phyloP scores from a whole-genome alignment of 2,113 vertebrate genomes.

The Oreocharis arfaki region DNA sequence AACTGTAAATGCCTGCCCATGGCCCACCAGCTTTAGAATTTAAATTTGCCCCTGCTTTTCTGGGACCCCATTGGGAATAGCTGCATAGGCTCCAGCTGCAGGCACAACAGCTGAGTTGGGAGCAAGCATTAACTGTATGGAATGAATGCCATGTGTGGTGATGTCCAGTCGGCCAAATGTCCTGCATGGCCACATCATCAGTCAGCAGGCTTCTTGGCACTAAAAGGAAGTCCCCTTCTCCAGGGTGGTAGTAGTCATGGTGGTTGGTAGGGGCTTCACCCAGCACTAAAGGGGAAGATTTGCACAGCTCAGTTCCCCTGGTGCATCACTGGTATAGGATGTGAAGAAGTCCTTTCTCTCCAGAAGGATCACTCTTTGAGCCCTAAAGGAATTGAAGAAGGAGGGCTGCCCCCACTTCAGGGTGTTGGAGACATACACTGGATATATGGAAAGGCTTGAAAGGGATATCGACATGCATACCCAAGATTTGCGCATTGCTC shows the following conservation, averaged over 20 bases:
- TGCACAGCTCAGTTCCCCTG: not conserved
- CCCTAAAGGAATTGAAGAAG: not conserved
- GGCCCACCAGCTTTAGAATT: not conserved
- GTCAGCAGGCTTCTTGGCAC: fast-evolving
- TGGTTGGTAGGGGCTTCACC: not conserved
- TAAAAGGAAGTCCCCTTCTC: not conserved
- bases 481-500: not conserved
- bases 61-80: not conserved
- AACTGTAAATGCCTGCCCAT: not conserved
- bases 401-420: not conserved
- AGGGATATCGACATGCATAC: not conserved
- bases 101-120: not conserved
- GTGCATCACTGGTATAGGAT: not conserved
- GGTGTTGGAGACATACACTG: not conserved
- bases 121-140: not conserved
- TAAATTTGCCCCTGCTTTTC: not conserved
- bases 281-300: not conserved
- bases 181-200: not conserved
- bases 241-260: no score
- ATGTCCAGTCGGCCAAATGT: not conserved
- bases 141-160: not conserved
- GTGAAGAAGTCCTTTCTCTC: not conserved
- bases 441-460: not conserved
- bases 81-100: not conserved
- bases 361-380: not conserved